These are phyloP conservation scores for Pachliopta kotzebuea DNA, from an alignment of 2,888 invertebrate genomes.

Conservation along the genomic window DNA sequence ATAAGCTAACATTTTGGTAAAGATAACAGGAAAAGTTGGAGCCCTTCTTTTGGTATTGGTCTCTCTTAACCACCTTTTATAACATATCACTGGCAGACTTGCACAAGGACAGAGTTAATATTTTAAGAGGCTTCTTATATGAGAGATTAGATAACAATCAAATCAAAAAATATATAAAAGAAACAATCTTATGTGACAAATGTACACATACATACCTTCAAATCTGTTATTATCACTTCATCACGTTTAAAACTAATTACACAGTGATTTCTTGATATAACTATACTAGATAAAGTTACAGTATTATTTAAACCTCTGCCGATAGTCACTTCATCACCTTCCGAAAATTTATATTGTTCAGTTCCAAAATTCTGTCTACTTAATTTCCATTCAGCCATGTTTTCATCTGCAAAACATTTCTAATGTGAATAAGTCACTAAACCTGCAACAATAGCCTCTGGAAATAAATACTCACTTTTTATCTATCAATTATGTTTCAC, in stretches of 20 bases:
- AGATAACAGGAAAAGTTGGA: no score
- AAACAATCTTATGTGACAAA: not conserved
- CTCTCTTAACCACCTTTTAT: no score
- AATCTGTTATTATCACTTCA: conserved; percentile 57
- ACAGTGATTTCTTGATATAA: conserved; percentile 69
- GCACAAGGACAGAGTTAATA: no score
- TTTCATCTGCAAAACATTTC: conserved; percentile 18
- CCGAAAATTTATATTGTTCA: conserved; percentile 53
- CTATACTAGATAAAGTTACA: conserved; percentile 58
- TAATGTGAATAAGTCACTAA: not conserved
- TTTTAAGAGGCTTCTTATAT: no score
- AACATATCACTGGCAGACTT: no score
- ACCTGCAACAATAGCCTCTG: not conserved
- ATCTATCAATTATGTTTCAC: not conserved
- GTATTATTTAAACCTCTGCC: conserved; percentile 59
- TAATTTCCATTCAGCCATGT: conserved; percentile 68
- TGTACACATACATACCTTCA: conserved; percentile 51
- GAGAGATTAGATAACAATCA: not conserved
- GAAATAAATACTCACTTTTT: not conserved
- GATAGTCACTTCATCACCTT: conserved; percentile 60
- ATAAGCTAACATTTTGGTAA: no score
- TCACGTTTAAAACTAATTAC: conserved; percentile 49
- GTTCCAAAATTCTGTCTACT: conserved; percentile 52
- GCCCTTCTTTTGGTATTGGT: no score
- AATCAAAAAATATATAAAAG: no score